These are phyloP conservation scores for Anastrepha obliqua DNA, from an alignment of 1,140 invertebrate genomes.

Conservation along the genomic window DNA sequence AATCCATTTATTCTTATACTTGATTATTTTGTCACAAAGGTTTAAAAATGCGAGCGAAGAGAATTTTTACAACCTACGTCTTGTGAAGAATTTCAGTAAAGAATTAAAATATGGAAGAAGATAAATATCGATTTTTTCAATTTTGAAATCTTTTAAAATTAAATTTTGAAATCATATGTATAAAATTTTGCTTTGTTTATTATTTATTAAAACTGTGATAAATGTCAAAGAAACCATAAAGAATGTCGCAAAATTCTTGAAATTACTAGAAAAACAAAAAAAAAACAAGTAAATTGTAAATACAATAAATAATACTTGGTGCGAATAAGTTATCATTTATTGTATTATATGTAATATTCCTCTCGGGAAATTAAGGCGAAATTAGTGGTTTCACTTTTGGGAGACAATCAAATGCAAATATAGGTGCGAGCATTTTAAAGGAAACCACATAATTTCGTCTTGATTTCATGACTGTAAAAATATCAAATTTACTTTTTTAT, in stretches of 20 bases:
- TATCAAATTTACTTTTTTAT: conserved; percentile 39
- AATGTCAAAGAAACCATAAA: conserved; percentile 49
- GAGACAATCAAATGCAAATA: conserved; percentile 43
- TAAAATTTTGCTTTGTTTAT: conserved; percentile 51
- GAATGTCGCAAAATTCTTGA: conserved; percentile 12
- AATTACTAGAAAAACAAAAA: background rate
- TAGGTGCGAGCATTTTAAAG: conserved; percentile 47
- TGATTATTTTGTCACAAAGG: conserved; percentile 25
- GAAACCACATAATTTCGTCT: background rate
- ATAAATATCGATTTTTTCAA: conserved; percentile 28
- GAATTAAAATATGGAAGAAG: background rate
- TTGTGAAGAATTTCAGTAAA: conserved; percentile 12
- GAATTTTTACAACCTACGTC: conserved; percentile 39
- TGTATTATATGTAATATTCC: conserved; percentile 1
- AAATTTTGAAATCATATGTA: conserved; percentile 17
- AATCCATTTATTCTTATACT: background rate
- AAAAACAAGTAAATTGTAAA: conserved; percentile 21
- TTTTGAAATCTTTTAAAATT: conserved; percentile 40
- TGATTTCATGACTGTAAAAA: conserved; percentile 8
- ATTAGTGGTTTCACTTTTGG: conserved; percentile 18
- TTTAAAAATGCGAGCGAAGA: conserved; percentile 48
- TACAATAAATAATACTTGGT: conserved; percentile 48
- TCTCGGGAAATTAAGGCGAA: background rate
- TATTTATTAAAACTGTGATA: conserved; percentile 54
- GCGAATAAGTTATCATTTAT: conserved; percentile 42